phyloP scores from a whole-genome alignment of 1,140 invertebrate genomes.

The Drosophila kohkoa region DNA sequence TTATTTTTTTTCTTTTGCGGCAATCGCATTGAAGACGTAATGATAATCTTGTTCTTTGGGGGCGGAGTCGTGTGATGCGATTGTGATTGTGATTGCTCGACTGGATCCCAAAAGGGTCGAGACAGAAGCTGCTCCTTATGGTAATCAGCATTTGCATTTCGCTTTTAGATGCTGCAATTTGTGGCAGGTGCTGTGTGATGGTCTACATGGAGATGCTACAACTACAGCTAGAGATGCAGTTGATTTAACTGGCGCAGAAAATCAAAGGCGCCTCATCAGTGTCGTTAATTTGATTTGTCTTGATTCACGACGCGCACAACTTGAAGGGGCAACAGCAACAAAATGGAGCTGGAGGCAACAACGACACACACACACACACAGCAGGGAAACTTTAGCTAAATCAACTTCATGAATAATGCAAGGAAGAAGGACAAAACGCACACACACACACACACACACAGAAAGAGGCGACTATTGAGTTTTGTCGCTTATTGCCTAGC shows the following conservation, averaged over 20 bases:
- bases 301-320: conserved; percentile 22
- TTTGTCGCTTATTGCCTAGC: conserved; percentile 34
- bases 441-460: conserved; percentile 5
- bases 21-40: neutral
- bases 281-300: conserved; percentile 62
- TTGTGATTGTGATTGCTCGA: neutral
- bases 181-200: conserved; percentile 29
- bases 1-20: neutral
- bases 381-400: conserved; percentile 40
- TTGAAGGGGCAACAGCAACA: neutral
- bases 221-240: conserved; percentile 10
- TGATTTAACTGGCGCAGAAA: conserved; percentile 38
- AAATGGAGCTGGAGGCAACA: conserved; percentile 4
- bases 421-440: conserved; percentile 10
- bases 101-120: neutral
- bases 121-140: conserved; percentile 9
- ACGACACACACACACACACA: conserved; percentile 4
- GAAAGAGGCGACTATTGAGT: conserved; percentile 37
- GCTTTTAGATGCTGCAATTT: conserved; percentile 37
- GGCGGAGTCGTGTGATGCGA: neutral
- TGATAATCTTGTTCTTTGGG: neutral
- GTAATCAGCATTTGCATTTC: conserved; percentile 43
- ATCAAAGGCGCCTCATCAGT: conserved; percentile 55
- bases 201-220: too few species aligned
- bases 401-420: conserved; percentile 54